phyloP scores from a whole-genome alignment of 2,113 vertebrate genomes.

The Morone chrysops region DNA sequence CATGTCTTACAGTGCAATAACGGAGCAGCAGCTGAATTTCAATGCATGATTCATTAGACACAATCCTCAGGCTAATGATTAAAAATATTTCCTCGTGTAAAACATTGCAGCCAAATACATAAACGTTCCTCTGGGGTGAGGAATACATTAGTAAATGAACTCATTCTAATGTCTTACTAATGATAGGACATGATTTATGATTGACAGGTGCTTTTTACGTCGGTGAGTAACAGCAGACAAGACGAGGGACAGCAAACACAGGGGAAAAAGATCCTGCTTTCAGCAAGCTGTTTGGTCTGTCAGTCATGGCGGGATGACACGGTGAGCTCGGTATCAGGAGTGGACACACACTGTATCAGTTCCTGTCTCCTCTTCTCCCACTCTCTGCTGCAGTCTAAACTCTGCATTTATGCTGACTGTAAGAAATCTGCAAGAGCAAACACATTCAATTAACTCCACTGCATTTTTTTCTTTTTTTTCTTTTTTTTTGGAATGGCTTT shows the following conservation, averaged over 20 bases:
- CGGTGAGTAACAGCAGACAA: conserved; percentile 9
- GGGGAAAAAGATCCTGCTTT: neutral
- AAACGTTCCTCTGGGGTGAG: neutral
- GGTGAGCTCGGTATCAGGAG: neutral
- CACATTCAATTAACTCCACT: conserved; percentile 68
- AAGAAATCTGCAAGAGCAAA: conserved; percentile 56
- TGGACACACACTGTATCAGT: conserved; percentile 6
- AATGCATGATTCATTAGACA: conserved; percentile 37
- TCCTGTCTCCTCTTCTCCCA: conserved; percentile 11
- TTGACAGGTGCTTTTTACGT: conserved; percentile 25
- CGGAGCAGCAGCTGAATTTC: neutral
- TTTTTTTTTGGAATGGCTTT: conserved; percentile 34
- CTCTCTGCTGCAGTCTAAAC: conserved; percentile 36
- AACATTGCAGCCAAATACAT: conserved; percentile 25
- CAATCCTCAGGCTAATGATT: conserved; percentile 28
- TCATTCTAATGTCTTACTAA: conserved; percentile 30
- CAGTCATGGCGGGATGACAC: conserved; percentile 18
- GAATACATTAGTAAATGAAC: neutral
- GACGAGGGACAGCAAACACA: neutral
- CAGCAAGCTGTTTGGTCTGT: conserved; percentile 13
- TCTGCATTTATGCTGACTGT: conserved; percentile 66
- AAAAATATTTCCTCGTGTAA: conserved; percentile 36
- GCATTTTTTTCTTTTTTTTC: conserved; percentile 34
- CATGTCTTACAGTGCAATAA: conserved; percentile 6
- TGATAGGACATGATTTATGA: conserved; percentile 35